Percentiles rank a stretch among this genome's conserved stretches.
Conservation (phyloP, 1,140 invertebrate genomes). For the Euwallacea fornicatus region DNA sequence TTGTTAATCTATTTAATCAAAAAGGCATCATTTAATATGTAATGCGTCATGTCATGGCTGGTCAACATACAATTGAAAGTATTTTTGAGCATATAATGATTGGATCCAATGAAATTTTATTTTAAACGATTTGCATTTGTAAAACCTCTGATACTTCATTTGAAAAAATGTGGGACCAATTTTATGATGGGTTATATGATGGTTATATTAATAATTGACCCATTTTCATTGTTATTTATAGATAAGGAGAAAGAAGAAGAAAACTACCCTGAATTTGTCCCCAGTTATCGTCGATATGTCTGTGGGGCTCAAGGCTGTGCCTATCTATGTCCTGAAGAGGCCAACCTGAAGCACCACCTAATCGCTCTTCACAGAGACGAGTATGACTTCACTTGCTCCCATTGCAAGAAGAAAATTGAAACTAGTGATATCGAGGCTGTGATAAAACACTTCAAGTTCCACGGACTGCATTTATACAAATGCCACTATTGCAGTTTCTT, state of each 20-base stretch:
- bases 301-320: constrained; percentile 70
- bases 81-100: too few relatives aligned
- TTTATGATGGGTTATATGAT: neutral
- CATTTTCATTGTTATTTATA: neutral
- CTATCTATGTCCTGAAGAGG: constrained; percentile 72
- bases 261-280: constrained; percentile 62
- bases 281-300: constrained; percentile 66
- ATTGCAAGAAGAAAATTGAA: constrained; percentile 60
- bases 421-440: constrained; percentile 54
- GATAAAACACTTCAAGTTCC: constrained; percentile 72
- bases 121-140: too few relatives aligned
- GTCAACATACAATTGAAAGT: too few relatives aligned
- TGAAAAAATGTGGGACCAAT: too few relatives aligned
- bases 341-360: constrained; percentile 71
- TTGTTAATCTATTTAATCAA: too few relatives aligned
- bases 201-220: neutral
- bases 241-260: constrained; percentile 43
- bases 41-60: too few relatives aligned
- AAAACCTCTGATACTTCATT: too few relatives aligned
- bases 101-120: too few relatives aligned
- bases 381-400: constrained; percentile 66
- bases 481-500: constrained; percentile 68
- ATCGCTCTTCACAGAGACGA: constrained; percentile 68
- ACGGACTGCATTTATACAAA: constrained; percentile 69
- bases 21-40: too few relatives aligned